phyloP scores from a whole-genome alignment of 2,113 vertebrate species.

The Pipa parva region DNA sequence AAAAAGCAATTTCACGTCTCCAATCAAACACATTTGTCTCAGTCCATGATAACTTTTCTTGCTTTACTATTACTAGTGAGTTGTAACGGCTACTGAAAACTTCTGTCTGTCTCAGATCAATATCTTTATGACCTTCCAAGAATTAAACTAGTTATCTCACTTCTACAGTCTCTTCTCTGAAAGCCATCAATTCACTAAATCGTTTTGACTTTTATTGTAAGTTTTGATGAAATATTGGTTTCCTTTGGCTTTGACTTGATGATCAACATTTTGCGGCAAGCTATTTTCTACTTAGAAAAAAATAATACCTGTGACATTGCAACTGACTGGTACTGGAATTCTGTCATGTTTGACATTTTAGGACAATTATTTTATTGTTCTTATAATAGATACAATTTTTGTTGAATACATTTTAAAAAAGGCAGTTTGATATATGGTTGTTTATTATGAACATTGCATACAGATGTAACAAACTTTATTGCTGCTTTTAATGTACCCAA shows the following conservation, averaged over 20 bases:
- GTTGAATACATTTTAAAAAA: no score
- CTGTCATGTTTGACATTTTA: no score
- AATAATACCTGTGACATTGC: no score
- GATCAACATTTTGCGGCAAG: constrained; percentile 29
- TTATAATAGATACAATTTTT: no score
- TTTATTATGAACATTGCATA: no score
- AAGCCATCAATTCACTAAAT: constrained; percentile 39
- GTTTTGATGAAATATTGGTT: constrained; percentile 39
- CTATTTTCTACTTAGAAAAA: neutral
- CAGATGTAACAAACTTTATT: no score
- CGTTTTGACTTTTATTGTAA: constrained; percentile 40
- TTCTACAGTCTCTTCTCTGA: constrained; percentile 32
- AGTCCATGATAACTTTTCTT: constrained; percentile 30
- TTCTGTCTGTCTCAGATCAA: constrained; percentile 36
- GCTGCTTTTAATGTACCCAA: no score
- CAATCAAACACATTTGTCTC: no score
- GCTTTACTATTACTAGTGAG: constrained; percentile 13
- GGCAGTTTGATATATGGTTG: no score
- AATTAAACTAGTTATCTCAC: constrained; percentile 42
- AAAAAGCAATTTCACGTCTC: no score
- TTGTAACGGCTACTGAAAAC: constrained; percentile 12
- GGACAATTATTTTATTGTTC: no score
- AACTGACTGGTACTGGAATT: no score
- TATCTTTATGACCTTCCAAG: constrained; percentile 41
- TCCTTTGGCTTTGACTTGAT: constrained; percentile 30